Evolutionary conservation across 2,888 invertebrate species (phyloP), one percentile per base, ranked within the genome.

Genomic region (Heliconius cydno): DNA sequence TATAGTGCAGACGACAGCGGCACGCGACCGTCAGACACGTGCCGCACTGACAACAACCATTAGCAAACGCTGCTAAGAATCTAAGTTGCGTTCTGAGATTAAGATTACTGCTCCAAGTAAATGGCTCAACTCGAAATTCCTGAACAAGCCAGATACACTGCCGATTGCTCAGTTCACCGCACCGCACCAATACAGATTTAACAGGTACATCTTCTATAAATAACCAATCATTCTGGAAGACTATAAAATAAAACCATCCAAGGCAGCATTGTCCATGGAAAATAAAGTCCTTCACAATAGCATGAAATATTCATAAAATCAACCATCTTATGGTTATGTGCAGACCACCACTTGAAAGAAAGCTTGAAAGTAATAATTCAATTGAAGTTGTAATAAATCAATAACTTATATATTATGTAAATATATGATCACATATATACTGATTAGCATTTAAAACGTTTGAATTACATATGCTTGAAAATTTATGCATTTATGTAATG

Each of bases 221-320:
- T 83, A 82, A 81, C 76, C 81, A 84, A 84, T 83, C 81, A 79
- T 81, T 82, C 77, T 79, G 77, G 41, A 73, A 70, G 75, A 78
- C 82, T 80, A 82, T 84, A 84, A 89, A 90, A 90, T 80, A 81
- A 80, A 82, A 79, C 80, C 78, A 87, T 79, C 80, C 87, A 89
- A 91, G 89, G 87, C 90, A 90, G 92, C 92, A 91, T 90, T 92
- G 92, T 91, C 76, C 79, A 71, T 83, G 84, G 73, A 81, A 88
- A 88, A 92, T 92, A 90, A 92, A 93, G 92, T 90, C 87, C 90
- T 93, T 91, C 91, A 91, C 92, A 92, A 92, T 92, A 90, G 90
- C 89, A 93, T 93, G 92, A 93, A 93, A 93, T 93, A 94, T 94
- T 93, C 92, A 94, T 93, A 91, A 90, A 92, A 90, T 88, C 70